Evolutionary conservation across 2,888 invertebrate species (phyloP).

Genomic region (Drosophila algonquin): DNA sequence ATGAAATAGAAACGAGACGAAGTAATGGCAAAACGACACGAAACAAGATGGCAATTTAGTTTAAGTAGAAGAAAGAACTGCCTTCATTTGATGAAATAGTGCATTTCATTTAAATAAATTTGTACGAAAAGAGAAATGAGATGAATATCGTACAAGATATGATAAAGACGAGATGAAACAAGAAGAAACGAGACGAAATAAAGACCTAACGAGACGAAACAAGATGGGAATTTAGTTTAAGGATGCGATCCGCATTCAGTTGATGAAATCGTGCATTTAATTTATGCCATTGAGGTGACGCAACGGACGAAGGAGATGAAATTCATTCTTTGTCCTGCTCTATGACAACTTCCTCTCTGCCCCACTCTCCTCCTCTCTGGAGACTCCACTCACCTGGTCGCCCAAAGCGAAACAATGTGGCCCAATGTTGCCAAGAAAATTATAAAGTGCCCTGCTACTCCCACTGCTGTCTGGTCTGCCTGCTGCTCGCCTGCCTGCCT

Average conservation of each 20-base stretch:
- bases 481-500: conserved; percentile 15
- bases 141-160: not conserved
- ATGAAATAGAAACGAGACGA: not conserved
- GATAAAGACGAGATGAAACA: not conserved
- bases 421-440: conserved; percentile 61
- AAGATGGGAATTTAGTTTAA: not conserved
- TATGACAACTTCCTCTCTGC: conserved; percentile 16
- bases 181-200: not conserved
- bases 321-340: conserved; percentile 39
- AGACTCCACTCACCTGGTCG: conserved; percentile 41
- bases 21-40: not conserved
- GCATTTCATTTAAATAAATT: no score
- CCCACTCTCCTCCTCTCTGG: not conserved
- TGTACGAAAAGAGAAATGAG: no score
- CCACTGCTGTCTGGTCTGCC: not conserved
- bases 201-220: conserved; percentile 29
- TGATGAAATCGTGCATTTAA: conserved; percentile 56
- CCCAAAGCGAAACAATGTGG: conserved; percentile 48
- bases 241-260: conserved; percentile 42
- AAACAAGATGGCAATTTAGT: not conserved
- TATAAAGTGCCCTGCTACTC: conserved; percentile 58
- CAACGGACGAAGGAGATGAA: conserved; percentile 32
- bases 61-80: no score
- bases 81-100: no score
- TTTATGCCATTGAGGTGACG: conserved; percentile 56